Percentiles rank a stretch among this genome's conserved stretches.
phyloP scores from a whole-genome alignment of 2,113 vertebrate genomes.

The Capricornis sumatraensis region DNA sequence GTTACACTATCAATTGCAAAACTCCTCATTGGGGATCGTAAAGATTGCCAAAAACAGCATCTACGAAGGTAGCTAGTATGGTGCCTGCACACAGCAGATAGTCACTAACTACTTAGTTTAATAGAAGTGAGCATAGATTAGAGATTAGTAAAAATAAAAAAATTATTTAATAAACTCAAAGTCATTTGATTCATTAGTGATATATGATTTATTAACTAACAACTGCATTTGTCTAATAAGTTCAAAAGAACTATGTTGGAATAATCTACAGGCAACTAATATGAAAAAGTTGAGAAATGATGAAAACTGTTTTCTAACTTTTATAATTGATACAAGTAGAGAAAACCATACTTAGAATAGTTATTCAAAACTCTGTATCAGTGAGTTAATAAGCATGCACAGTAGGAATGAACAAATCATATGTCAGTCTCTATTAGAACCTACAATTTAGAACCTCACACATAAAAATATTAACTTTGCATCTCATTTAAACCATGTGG shows the following conservation, averaged over 20 bases:
- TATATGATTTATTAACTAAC: not conserved
- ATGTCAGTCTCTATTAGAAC: not conserved
- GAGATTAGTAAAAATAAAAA: not conserved
- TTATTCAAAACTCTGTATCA: not conserved
- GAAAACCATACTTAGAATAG: not conserved
- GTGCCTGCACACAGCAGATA: not conserved
- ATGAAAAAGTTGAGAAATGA: not conserved
- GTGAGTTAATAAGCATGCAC: not conserved
- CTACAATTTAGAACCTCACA: not conserved
- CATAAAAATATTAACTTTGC: not conserved
- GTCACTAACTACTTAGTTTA: not conserved
- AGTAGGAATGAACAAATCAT: not conserved
- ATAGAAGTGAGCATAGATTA: not conserved
- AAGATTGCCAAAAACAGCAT: not conserved
- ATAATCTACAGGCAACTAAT: not conserved
- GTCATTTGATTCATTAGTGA: not conserved
- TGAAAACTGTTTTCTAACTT: not conserved
- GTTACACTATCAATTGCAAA: not conserved
- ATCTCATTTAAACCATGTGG: not conserved
- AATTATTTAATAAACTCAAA: not conserved
- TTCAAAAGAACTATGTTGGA: not conserved
- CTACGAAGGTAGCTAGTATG: not conserved
- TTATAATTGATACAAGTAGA: not conserved
- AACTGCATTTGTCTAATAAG: not conserved
- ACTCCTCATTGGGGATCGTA: not conserved